phyloP scores from a whole-genome alignment of 2,797 vertebrate species.

The Labroides dimidiatus region DNA sequence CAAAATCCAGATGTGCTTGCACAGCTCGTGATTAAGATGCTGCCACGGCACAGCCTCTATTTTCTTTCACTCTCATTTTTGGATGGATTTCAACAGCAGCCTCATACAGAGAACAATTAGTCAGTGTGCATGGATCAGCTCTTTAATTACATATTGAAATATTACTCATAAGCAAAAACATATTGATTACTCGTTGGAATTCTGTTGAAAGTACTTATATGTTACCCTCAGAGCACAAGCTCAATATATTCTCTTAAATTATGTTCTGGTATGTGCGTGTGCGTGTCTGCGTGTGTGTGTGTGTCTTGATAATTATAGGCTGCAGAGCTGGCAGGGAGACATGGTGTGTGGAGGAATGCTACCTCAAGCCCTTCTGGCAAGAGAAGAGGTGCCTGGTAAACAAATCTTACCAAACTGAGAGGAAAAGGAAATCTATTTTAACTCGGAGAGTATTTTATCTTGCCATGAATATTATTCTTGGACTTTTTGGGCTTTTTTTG shows the following conservation, averaged over 20 bases:
- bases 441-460: conserved; percentile 37
- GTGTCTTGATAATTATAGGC: conserved; percentile 66
- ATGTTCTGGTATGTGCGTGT: conserved; percentile 22
- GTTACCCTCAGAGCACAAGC: conserved; percentile 31
- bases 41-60: conserved; percentile 14
- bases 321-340: conserved; percentile 65
- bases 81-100: conserved; percentile 54
- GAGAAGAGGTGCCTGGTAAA: conserved; percentile 62
- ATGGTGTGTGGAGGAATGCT: conserved; percentile 55
- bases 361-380: conserved; percentile 63
- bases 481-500: conserved; percentile 11
- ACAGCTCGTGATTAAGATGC: conserved; percentile 26
- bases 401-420: conserved; percentile 48
- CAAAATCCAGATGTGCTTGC: conserved; percentile 60
- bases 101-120: conserved; percentile 52
- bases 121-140: conserved; percentile 60
- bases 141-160: conserved; percentile 71
- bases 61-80: conserved; percentile 12
- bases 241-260: conserved; percentile 53
- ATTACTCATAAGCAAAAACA: conserved; percentile 58
- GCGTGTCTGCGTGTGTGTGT: conserved; percentile 15
- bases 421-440: conserved; percentile 18
- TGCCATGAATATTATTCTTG: conserved; percentile 27
- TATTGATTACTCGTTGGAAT: conserved; percentile 63
- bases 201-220: conserved; percentile 52